These are phyloP conservation scores for Trissoscelio sp. DNA, from an alignment of 2,888 invertebrate species.

Conservation along the genomic window DNA sequence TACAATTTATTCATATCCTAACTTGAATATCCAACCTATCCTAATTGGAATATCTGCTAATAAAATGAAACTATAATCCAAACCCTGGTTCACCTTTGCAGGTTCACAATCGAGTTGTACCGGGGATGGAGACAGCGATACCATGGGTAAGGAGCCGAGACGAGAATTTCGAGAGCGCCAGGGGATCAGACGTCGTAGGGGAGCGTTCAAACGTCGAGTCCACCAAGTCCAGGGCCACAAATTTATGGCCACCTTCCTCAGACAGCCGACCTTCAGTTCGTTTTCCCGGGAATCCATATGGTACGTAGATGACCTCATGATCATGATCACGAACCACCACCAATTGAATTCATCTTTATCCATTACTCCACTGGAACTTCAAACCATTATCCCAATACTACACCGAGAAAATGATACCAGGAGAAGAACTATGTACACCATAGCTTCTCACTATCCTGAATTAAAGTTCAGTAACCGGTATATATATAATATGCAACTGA, in stretches of 20 bases:
- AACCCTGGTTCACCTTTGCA: too few species aligned
- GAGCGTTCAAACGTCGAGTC: constrained; percentile 97
- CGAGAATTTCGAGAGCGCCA: constrained; percentile 98
- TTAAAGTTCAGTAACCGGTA: too few species aligned
- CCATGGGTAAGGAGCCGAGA: constrained; percentile 85
- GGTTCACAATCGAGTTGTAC: constrained; percentile 79
- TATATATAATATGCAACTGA: too few species aligned
- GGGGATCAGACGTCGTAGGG: constrained; percentile 97
- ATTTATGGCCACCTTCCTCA: constrained; percentile 99
- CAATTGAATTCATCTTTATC: neutral
- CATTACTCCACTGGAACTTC: neutral
- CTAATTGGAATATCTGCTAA: too few species aligned
- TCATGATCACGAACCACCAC: too few species aligned
- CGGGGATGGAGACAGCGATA: constrained; percentile 78
- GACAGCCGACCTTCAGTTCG: constrained; percentile 99
- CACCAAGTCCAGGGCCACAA: constrained; percentile 99
- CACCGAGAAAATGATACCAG: neutral
- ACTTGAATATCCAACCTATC: too few species aligned
- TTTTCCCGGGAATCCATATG: constrained; percentile 99
- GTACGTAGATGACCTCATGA: too few species aligned
- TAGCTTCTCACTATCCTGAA: too few species aligned
- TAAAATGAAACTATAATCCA: too few species aligned
- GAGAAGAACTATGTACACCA: too few species aligned
- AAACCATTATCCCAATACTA: constrained; percentile 4
- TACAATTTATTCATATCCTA: too few species aligned